Evolutionary conservation across 2,113 vertebrate genomes (phyloP).

Genomic region (Sebastes schlegelii): DNA sequence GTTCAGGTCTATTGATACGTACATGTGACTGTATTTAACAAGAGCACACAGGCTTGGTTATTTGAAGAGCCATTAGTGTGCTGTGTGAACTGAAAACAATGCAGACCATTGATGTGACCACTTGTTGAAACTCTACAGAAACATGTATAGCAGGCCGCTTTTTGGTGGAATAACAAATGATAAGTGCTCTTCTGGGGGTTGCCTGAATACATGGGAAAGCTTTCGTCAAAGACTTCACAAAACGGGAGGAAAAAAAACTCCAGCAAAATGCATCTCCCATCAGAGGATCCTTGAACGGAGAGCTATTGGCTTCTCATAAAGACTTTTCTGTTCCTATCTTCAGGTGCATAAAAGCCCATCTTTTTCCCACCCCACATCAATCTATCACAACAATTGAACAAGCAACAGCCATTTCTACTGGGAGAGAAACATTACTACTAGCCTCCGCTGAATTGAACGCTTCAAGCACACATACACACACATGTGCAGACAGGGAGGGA

Average conservation of each 20-base stretch:
- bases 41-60: not conserved
- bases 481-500: slow-evolving; percentile 28
- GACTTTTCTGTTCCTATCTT: slow-evolving; percentile 71
- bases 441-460: slow-evolving; percentile 73
- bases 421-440: slow-evolving; percentile 73
- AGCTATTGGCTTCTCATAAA: slow-evolving; percentile 73
- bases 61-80: slow-evolving; percentile 6
- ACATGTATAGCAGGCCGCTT: slow-evolving; percentile 1
- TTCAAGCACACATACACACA: slow-evolving; percentile 58
- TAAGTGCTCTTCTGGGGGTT: slow-evolving; percentile 48
- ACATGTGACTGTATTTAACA: not conserved
- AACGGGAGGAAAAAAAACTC: slow-evolving; percentile 18
- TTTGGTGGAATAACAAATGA: slow-evolving; percentile 49
- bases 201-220: slow-evolving; percentile 63
- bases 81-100: slow-evolving; percentile 59
- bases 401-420: slow-evolving; percentile 76
- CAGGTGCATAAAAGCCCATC: slow-evolving; percentile 74
- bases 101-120: slow-evolving; percentile 40
- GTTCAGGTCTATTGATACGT: not conserved
- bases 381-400: slow-evolving; percentile 81
- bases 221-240: slow-evolving; percentile 44
- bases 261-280: slow-evolving; percentile 63
- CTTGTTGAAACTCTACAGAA: slow-evolving; percentile 53
- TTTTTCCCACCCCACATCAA: slow-evolving; percentile 70
- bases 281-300: slow-evolving; percentile 55